Percentiles rank a stretch among this genome's conserved stretches.
Evolutionary conservation across 2,888 invertebrate genomes (phyloP).

Genomic region (Cynaeus angustus): DNA sequence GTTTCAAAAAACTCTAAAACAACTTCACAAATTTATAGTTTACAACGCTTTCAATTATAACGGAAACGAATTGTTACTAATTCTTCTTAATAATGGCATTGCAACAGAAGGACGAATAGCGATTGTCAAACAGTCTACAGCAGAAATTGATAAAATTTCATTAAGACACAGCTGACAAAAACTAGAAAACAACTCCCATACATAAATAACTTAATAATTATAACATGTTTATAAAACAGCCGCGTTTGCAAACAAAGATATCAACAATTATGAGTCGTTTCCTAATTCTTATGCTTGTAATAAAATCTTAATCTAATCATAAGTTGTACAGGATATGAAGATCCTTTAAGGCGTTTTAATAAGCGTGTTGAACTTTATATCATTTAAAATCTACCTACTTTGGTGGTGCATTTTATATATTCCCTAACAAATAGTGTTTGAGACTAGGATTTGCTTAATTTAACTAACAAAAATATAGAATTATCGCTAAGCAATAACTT

Average conservation of each 20-base stretch:
- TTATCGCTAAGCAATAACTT: background rate
- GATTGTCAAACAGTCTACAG: no score
- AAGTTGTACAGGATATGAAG: slow-evolving; percentile 37
- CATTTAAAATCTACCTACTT: slow-evolving; percentile 22
- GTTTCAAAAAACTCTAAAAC: no score
- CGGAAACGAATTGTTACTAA: no score
- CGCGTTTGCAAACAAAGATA: slow-evolving; percentile 10
- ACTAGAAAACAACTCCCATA: slow-evolving; percentile 9
- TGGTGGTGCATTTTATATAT: slow-evolving; percentile 36
- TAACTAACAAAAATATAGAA: slow-evolving; percentile 11
- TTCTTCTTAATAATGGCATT: no score
- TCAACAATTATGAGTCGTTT: slow-evolving; percentile 15
- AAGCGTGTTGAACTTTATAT: slow-evolving; percentile 37
- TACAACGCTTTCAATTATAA: no score
- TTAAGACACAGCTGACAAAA: slow-evolving; percentile 20
- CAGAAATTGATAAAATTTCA: slow-evolving; percentile 17
- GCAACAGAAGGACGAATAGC: no score
- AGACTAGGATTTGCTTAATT: slow-evolving; percentile 20
- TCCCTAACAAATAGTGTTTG: slow-evolving; percentile 20
- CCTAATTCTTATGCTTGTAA: background rate
- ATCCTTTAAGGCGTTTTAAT: slow-evolving; percentile 36
- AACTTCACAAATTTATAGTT: no score
- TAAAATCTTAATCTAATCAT: slow-evolving; percentile 42
- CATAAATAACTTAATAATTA: slow-evolving; percentile 9
- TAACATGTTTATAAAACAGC: slow-evolving; percentile 20